Evolutionary conservation across 2,113 vertebrate genomes (phyloP), one percentile per base, ranked within the genome.

Genomic region (Oreocharis arfaki): DNA sequence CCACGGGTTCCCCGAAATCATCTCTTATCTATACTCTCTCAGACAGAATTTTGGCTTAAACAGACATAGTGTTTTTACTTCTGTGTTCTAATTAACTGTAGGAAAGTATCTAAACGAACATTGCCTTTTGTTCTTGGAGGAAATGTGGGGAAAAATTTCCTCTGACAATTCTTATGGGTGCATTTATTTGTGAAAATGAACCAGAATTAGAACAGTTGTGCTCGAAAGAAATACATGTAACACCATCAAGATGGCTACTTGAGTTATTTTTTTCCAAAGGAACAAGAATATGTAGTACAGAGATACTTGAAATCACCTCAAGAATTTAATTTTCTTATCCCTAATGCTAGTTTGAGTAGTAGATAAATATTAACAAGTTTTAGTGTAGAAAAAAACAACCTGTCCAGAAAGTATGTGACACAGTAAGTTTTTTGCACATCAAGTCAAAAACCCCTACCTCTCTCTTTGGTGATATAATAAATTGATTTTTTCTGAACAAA

Each of bases 121-220:
- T 12, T 60, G 19, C 3, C 12, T 82, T 77, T 80, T 84, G 27
- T 64, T 61, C 41, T 65, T 65, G 42, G 20, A 69, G 13, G 32
- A 61, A 33, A 77, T 11, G 2, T 30, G 44, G 27, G 15, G 20
- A 4, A 63, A 81, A 35, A 19, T 53, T 91, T 67, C 16, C 7
- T 61, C 28, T 0, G 0, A 15, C 10, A 84, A 27, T 64, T 50
- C 8, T 60, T 84, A 4, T 33, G 9, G 32, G 11, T 0, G 0
- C 39, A 85, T 69, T 64, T 76, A 30, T 57, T 90, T 82, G 5
- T 44, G n/a, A 69, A 60, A 68, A 80, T 60, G 7, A 59, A 32
- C 16, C 39, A 60, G 33, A 75, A 69, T 64, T 87, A 68, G 33
- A 60, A 32, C 5, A 64, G 12, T 42, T 46, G 7, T 65, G 7